A percentile compares a stretch with the other conserved stretches of the same genome.
Conservation (phyloP, 1,140 invertebrate species). For the Dendrolimus punctatus region DNA sequence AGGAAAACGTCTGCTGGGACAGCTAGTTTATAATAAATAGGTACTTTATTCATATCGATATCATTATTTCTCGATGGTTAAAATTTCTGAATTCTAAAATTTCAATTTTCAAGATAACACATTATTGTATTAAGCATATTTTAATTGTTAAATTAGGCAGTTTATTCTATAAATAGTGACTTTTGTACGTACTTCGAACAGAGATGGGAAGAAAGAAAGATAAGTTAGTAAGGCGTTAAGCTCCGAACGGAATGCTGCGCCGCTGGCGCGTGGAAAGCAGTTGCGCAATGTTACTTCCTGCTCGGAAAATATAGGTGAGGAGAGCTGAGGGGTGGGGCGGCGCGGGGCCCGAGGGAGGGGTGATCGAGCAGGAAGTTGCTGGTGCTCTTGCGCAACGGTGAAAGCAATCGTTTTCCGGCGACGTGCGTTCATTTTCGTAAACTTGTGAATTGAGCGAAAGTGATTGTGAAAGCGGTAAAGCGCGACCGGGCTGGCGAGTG, state of each 20-base stretch:
- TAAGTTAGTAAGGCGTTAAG: no score
- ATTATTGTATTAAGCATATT: no score
- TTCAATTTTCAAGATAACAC: no score
- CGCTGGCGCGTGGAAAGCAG: constrained; percentile 43
- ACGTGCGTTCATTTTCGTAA: constrained; percentile 62
- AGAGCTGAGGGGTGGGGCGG: constrained; percentile 27
- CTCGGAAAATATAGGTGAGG: constrained; percentile 63
- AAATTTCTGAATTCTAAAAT: no score
- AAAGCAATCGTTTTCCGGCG: constrained; percentile 61
- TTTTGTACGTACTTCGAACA: no score
- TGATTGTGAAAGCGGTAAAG: constrained; percentile 38
- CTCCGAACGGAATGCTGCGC: constrained; percentile 34
- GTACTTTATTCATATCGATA: no score
- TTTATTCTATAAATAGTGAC: no score
- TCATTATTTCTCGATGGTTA: no score
- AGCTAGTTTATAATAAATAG: no score
- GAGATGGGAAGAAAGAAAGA: no score
- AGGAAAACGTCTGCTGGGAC: no score
- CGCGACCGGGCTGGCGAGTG: background rate
- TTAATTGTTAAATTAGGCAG: no score
- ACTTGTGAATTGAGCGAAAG: constrained; percentile 67
- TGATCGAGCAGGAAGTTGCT: constrained; percentile 45
- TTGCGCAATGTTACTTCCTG: constrained; percentile 57
- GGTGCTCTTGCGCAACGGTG: constrained; percentile 53
- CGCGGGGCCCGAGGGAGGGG: constrained; percentile 9